Evolutionary conservation across 2,888 invertebrate genomes (phyloP).

Genomic region (Cephus spinipes): DNA sequence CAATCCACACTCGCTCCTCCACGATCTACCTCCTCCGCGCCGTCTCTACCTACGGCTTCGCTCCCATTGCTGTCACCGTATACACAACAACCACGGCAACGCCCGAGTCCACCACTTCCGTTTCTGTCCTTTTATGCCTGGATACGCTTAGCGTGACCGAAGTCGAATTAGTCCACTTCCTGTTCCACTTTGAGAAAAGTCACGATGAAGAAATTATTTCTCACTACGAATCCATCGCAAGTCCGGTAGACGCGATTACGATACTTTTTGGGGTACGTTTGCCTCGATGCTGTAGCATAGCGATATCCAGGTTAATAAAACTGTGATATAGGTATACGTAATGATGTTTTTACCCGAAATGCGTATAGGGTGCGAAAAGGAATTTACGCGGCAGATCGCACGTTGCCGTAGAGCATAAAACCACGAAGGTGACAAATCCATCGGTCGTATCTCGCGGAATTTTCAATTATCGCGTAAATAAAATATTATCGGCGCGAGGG

Average conservation of each 20-base stretch:
- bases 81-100: background rate
- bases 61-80: background rate
- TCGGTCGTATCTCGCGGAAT: constrained; percentile 57
- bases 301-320: background rate
- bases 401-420: constrained; percentile 40
- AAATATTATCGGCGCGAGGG: constrained; percentile 45
- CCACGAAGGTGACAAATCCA: constrained; percentile 59
- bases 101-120: background rate
- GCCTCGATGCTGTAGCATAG: no score
- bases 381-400: background rate
- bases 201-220: background rate
- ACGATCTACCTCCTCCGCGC: constrained; percentile 28
- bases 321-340: background rate
- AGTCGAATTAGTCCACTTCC: background rate
- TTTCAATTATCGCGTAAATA: constrained; percentile 62
- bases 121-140: background rate
- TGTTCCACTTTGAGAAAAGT: background rate
- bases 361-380: constrained; percentile 19
- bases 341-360: background rate
- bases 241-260: background rate
- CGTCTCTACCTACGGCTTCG: background rate
- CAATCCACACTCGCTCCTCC: constrained; percentile 53
- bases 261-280: background rate
- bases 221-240: background rate
- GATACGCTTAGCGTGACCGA: background rate